These are phyloP conservation scores for Chrysochloris asiatica DNA, from an alignment of 2,113 vertebrate genomes.

Conservation along the genomic window DNA sequence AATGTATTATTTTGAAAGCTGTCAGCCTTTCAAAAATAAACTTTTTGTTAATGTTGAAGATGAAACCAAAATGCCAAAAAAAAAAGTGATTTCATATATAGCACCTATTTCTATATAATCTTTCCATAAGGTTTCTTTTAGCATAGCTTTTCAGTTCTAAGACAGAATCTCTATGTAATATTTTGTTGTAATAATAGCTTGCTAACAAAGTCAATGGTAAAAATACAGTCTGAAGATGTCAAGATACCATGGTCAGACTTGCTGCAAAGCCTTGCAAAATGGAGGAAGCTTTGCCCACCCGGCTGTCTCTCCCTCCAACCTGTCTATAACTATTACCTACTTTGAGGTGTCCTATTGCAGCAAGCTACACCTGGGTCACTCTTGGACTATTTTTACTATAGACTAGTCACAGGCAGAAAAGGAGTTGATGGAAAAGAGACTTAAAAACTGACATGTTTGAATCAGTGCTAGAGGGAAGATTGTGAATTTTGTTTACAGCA, in stretches of 20 bases:
- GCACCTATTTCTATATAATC: constrained; percentile 83
- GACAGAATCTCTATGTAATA: constrained; percentile 81
- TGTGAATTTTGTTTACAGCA: constrained; percentile 93
- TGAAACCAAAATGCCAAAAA: constrained; percentile 80
- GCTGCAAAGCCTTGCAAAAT: constrained; percentile 80
- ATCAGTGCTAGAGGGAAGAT: constrained; percentile 87
- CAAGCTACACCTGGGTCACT: constrained; percentile 85
- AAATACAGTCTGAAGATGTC: constrained; percentile 76
- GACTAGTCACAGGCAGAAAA: constrained; percentile 84
- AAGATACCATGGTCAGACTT: constrained; percentile 77
- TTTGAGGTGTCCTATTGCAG: constrained; percentile 82
- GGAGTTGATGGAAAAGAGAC: constrained; percentile 85
- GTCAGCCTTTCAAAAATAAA: constrained; percentile 79
- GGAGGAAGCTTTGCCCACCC: constrained; percentile 81
- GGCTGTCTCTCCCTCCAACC: constrained; percentile 82
- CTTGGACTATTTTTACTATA: constrained; percentile 83
- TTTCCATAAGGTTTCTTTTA: constrained; percentile 81
- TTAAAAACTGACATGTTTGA: constrained; percentile 79
- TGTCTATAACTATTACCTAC: constrained; percentile 83
- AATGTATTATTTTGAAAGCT: constrained; percentile 83
- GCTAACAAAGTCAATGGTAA: constrained; percentile 81
- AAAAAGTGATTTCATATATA: constrained; percentile 83
- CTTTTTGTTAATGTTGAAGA: constrained; percentile 78
- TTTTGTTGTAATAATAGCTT: constrained; percentile 84
- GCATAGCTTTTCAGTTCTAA: constrained; percentile 82